Conservation (phyloP, 2,113 vertebrate genomes). For the Terrapene triunguis region DNA sequence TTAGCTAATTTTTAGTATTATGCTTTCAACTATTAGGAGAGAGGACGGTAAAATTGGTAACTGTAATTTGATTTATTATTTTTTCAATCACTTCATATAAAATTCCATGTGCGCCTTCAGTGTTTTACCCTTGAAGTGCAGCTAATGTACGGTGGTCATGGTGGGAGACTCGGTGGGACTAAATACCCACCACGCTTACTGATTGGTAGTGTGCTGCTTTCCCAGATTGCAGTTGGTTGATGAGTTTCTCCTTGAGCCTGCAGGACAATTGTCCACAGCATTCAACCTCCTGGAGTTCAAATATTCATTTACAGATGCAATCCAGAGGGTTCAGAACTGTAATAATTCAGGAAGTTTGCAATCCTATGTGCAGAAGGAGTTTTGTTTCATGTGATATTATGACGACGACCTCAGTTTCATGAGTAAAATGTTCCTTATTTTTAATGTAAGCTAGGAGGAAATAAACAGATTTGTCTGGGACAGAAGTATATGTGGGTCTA, state of each 20-base stretch:
- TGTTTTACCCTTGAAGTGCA: background rate
- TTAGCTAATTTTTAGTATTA: background rate
- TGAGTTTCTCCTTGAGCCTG: background rate
- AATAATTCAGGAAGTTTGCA: background rate
- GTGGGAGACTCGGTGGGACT: background rate
- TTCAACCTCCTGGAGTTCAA: background rate
- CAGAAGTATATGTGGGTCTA: background rate
- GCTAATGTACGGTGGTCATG: background rate
- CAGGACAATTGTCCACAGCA: background rate
- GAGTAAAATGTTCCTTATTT: background rate
- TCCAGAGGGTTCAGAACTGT: background rate
- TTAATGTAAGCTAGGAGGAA: background rate
- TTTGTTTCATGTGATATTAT: background rate
- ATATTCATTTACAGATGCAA: background rate
- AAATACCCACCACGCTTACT: background rate
- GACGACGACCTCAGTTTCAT: background rate
- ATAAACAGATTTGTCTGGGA: background rate
- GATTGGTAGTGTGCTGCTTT: background rate
- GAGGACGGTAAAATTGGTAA: background rate
- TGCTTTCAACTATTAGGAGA: background rate
- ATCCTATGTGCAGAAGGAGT: background rate
- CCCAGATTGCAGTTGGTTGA: background rate
- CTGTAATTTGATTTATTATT: background rate
- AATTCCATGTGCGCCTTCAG: background rate
- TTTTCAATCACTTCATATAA: background rate